These are phyloP conservation scores for Gorsachius goisagi DNA, from an alignment of 2,113 vertebrate species.

Conservation along the genomic window DNA sequence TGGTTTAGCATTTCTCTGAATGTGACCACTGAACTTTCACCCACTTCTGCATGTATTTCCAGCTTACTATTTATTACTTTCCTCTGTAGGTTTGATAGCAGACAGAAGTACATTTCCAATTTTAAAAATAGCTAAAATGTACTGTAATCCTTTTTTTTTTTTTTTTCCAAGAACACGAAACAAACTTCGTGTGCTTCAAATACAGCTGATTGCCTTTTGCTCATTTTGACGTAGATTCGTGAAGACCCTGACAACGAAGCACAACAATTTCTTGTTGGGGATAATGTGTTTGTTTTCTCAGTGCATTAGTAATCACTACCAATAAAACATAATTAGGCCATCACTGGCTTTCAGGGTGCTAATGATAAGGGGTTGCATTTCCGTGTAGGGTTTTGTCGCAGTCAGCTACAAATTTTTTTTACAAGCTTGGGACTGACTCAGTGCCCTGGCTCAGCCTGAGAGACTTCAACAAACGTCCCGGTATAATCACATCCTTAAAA, in stretches of 20 bases:
- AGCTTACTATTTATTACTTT: slow-evolving; percentile 3
- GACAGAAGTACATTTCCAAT: not conserved
- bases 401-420: not conserved
- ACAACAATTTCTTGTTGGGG: not conserved
- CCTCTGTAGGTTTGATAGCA: not conserved
- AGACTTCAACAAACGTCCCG: not conserved
- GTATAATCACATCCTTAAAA: not conserved
- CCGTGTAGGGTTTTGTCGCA: not conserved
- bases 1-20: slow-evolving; percentile 25
- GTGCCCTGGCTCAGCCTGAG: not conserved
- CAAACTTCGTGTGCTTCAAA: not conserved
- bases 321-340: not conserved
- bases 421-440: slow-evolving; percentile 3
- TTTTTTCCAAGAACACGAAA: not conserved
- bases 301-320: not conserved
- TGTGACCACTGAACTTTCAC: slow-evolving; percentile 53
- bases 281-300: not conserved
- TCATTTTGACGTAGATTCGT: not conserved
- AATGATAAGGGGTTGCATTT: not conserved
- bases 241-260: not conserved
- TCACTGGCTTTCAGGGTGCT: not conserved
- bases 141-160: not conserved
- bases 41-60: slow-evolving; percentile 36
- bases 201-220: not conserved
- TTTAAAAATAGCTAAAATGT: not conserved